A percentile compares a stretch with the other conserved stretches of the same genome.
Conservation (phyloP, 2,113 vertebrate species). For the Otolemur garnettii region DNA sequence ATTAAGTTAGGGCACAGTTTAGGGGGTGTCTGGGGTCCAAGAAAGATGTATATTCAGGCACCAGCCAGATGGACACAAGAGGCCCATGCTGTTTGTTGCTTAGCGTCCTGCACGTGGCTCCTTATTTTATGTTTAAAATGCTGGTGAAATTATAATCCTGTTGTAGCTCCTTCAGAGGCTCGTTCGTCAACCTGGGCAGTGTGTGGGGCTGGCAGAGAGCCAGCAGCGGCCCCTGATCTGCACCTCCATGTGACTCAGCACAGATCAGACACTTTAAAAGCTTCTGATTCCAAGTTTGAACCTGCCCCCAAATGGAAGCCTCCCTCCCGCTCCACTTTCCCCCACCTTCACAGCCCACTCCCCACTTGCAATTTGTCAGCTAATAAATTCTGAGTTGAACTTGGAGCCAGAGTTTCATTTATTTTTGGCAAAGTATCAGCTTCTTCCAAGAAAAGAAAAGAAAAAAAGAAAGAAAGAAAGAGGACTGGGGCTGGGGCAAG, state of each 20-base stretch:
- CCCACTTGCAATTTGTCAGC: slow-evolving; percentile 74
- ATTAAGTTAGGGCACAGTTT: neutral
- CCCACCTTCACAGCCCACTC: slow-evolving; percentile 39
- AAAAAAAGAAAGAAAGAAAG: neutral
- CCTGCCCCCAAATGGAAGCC: slow-evolving; percentile 65
- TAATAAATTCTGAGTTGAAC: slow-evolving; percentile 79
- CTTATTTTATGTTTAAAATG: slow-evolving; percentile 63
- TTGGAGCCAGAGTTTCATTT: slow-evolving; percentile 74
- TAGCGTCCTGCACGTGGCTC: slow-evolving; percentile 17
- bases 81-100: neutral
- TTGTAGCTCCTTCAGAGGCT: slow-evolving; percentile 48
- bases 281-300: slow-evolving; percentile 69
- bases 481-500: no score
- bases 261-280: slow-evolving; percentile 76
- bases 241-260: slow-evolving; percentile 76
- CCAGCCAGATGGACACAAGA: neutral
- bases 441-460: slow-evolving; percentile 74
- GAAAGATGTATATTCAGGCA: neutral
- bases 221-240: slow-evolving; percentile 61
- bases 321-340: neutral
- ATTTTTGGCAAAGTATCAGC: slow-evolving; percentile 71
- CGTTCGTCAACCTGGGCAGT: slow-evolving; percentile 68
- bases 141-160: slow-evolving; percentile 73
- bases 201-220: slow-evolving; percentile 60
- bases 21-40: neutral